Evolutionary conservation across 2,113 vertebrate species (phyloP), one percentile per base, ranked within the genome.

Genomic region (Hippocampus zosterae): DNA sequence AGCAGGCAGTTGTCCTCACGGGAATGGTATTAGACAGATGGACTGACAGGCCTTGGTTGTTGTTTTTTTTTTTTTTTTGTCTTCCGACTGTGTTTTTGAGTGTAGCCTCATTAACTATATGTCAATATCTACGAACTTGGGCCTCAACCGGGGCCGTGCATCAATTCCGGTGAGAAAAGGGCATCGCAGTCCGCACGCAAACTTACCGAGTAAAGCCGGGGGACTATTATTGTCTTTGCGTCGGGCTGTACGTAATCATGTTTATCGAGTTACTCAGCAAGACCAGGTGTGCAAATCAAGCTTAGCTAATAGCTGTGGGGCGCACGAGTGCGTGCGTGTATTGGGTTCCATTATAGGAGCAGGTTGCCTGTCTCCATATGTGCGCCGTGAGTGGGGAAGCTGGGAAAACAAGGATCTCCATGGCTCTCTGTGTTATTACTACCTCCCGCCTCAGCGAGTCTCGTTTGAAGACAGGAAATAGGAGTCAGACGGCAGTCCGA

Each of bases 381-480:
- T 88, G 87, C 85, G 60, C 81, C 81, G 87, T 88, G 87, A 85
- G 83, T 76, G 70, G 88, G 86, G 83, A 88, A 88, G 86, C 88
- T 89, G 88, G 88, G 89, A 92, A 92, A 93, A 88, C 84, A 94
- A 92, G 89, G 84, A 88, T 94, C 94, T 91, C 85, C 82, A 65
- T 89, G 85, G 74, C 88, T 84, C 84, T 88, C 81, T 52, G 82
- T 92, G 88, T 95, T 95, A 92, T 94, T 95, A 83, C 90, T 92
- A 85, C 91, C 90, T 91, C 91, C 91, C 74, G 82, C 91, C 87
- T 91, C 93, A 91, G 84, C 80, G 74, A 85, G 77, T 74, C 83
- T 90, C 90, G 93, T 93, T 94, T 94, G 92, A 90, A 90, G 91
- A 90, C 92, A 95, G 93, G 93, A 96, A 96, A 94, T 95, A 93